These are phyloP conservation scores for Trichomycterus rosablanca DNA, from an alignment of 2,113 vertebrate genomes.

Conservation along the genomic window DNA sequence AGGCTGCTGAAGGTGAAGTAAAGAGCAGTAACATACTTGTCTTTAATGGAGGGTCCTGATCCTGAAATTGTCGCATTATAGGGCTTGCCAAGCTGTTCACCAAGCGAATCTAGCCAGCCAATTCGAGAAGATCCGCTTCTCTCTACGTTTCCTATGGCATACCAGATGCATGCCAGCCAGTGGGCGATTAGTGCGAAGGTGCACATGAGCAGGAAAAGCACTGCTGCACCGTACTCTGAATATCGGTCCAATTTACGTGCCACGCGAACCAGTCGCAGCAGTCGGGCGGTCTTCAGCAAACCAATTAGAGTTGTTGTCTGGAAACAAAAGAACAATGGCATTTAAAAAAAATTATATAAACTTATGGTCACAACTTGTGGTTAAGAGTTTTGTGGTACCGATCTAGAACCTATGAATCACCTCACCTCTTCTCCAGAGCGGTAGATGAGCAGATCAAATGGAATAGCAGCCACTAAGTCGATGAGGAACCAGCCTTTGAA, in stretches of 20 bases:
- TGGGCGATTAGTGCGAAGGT: slow-evolving; percentile 82
- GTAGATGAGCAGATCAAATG: slow-evolving; percentile 86
- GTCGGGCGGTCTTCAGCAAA: slow-evolving; percentile 81
- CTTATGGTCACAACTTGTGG: background rate
- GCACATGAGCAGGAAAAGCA: slow-evolving; percentile 86
- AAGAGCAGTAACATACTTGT: slow-evolving; percentile 86
- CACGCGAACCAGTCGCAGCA: slow-evolving; percentile 81
- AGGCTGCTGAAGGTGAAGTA: slow-evolving; percentile 95
- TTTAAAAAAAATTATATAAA: background rate
- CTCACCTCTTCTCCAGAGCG: slow-evolving; percentile 82
- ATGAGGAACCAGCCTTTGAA: slow-evolving; percentile 95
- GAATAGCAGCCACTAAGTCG: slow-evolving; percentile 89
- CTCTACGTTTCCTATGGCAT: slow-evolving; percentile 84
- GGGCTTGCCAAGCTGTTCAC: slow-evolving; percentile 78
- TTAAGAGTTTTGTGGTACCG: background rate
- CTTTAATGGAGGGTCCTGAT: slow-evolving; percentile 78
- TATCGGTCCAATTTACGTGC: slow-evolving; percentile 84
- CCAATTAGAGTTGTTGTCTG: slow-evolving; percentile 77
- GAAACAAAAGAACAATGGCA: background rate
- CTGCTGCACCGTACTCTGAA: slow-evolving; percentile 80
- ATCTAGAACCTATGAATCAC: background rate
- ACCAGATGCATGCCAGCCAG: slow-evolving; percentile 85
- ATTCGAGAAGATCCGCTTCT: slow-evolving; percentile 63
- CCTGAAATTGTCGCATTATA: slow-evolving; percentile 69
- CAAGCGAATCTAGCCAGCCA: slow-evolving; percentile 82